phyloP scores from a whole-genome alignment of 2,113 vertebrate genomes.

The Urocolius indicus region DNA sequence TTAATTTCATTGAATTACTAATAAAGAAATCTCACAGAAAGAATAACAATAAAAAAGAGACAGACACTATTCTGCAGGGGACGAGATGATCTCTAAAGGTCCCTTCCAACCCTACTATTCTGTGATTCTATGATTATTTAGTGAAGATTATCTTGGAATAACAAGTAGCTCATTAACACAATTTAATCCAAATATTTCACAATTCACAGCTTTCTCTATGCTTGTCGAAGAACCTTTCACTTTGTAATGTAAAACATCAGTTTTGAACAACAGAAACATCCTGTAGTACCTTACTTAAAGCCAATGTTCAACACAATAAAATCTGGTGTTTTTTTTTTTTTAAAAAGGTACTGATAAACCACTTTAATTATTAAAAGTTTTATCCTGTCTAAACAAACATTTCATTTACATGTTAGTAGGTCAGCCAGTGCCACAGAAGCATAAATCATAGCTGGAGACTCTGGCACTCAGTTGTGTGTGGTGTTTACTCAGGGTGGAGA shows the following conservation, averaged over 20 bases:
- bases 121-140: too few species aligned
- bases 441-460: conserved; percentile 14
- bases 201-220: background rate
- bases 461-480: background rate
- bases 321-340: background rate
- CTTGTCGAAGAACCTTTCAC: background rate
- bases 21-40: background rate
- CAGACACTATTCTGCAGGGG: too few species aligned
- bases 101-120: too few species aligned
- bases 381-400: background rate
- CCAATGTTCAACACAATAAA: background rate
- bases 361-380: background rate
- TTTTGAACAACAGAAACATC: background rate
- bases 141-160: background rate
- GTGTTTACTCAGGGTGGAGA: background rate
- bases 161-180: background rate
- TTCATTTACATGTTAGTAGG: background rate
- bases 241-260: background rate
- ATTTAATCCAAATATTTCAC: background rate
- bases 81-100: too few species aligned
- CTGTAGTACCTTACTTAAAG: background rate
- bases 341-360: background rate
- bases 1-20: conserved; percentile 11
- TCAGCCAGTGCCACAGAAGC: background rate
- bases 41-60: background rate